A percentile compares a stretch with the other conserved stretches of the same genome.
These are phyloP conservation scores for Drosophila nannoptera DNA, from an alignment of 1,140 invertebrate genomes.

Conservation along the genomic window DNA sequence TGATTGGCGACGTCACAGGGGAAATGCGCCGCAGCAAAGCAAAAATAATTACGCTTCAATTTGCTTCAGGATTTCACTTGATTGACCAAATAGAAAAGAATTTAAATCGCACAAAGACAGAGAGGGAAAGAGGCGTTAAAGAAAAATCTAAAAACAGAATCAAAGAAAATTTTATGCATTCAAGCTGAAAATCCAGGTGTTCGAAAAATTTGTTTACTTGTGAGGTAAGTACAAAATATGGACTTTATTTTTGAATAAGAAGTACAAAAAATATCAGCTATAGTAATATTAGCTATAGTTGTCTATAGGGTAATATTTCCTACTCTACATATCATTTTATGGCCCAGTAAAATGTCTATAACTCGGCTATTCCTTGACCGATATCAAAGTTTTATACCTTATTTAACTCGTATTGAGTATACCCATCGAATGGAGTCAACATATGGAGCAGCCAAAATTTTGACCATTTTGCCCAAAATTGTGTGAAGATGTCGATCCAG, in stretches of 20 bases:
- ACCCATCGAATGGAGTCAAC: too few relatives aligned
- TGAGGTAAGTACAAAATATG: neutral
- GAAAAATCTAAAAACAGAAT: neutral
- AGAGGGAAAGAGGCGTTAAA: slow-evolving; percentile 1
- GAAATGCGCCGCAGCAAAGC: slow-evolving; percentile 65
- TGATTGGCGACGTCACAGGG: slow-evolving; percentile 61
- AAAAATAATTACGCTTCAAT: slow-evolving; percentile 75
- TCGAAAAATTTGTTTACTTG: neutral
- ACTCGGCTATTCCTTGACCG: too few relatives aligned
- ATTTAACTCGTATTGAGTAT: too few relatives aligned
- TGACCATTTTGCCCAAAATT: too few relatives aligned
- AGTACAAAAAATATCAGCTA: neutral
- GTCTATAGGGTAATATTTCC: too few relatives aligned
- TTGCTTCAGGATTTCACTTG: slow-evolving; percentile 63
- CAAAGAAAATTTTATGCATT: neutral
- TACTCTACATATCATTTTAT: too few relatives aligned
- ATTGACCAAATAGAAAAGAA: slow-evolving; percentile 35
- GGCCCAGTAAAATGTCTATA: too few relatives aligned
- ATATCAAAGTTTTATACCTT: too few relatives aligned
- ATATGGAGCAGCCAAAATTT: too few relatives aligned
- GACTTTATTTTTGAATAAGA: neutral
- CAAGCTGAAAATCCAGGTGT: neutral
- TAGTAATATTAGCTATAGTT: too few relatives aligned
- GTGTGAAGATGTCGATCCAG: too few relatives aligned
- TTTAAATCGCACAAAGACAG: slow-evolving; percentile 20